Percentiles rank a stretch among this genome's conserved stretches.
These are phyloP conservation scores for Cataglyphis altisquamis DNA, from an alignment of 2,888 invertebrate genomes.

Conservation along the genomic window DNA sequence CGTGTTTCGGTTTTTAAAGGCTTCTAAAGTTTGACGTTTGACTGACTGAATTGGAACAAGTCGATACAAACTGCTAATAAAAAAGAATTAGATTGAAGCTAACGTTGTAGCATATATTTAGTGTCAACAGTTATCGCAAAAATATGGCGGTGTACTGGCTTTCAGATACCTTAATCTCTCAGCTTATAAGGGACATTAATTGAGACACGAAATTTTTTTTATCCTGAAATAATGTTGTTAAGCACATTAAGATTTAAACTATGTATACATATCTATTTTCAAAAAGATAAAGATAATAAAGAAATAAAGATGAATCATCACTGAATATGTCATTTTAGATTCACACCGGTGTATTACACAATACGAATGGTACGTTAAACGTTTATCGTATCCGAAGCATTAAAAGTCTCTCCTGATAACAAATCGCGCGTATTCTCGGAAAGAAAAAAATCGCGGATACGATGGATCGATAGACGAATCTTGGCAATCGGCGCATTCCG, in stretches of 20 bases:
- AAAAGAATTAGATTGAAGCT: conserved; percentile 2
- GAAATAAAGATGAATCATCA: neutral
- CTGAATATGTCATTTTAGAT: neutral
- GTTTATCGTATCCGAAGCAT: neutral
- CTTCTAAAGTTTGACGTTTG: neutral
- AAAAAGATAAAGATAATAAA: neutral
- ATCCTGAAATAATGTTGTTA: neutral
- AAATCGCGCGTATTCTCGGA: neutral
- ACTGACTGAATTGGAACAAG: neutral
- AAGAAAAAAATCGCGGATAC: neutral
- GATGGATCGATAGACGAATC: no score
- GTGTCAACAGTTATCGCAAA: neutral
- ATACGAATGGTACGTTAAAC: neutral
- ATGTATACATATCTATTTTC: neutral
- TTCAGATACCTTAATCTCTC: neutral
- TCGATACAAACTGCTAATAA: neutral
- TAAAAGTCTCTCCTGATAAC: neutral
- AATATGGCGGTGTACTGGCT: neutral
- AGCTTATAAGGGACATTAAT: neutral
- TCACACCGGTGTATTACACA: neutral
- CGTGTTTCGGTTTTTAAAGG: neutral
- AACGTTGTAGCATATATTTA: neutral
- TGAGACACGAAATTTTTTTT: neutral
- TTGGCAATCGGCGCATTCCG: neutral
- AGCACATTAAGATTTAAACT: neutral